Base-by-base conservation (phyloP, 2,113 vertebrate genomes). In the Blennius ocellaris region DNA sequence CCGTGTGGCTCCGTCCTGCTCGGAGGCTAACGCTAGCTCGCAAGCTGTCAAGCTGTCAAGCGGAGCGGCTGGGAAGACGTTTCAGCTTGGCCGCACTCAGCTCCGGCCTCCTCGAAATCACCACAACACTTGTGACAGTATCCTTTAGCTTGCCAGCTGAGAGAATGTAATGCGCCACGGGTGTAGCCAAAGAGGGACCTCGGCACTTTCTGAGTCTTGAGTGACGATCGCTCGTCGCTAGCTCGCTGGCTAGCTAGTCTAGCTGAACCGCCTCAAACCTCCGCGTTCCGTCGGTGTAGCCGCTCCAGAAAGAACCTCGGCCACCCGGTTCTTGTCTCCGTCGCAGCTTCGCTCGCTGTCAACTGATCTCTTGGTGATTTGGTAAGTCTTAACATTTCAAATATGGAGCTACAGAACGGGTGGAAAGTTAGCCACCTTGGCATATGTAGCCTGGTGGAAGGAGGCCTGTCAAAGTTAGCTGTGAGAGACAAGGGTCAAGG, bases 121-220 rank as follows among this genome's bases (percentile, higher is more conserved):
- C 60, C 63, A 56, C 43, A 78, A 70, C 79, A 71, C 17, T 59
- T 62, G 52, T 21, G n/a, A 68, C 75, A 76, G 57, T 21, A 77
- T 58, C 75, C 21, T 52, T 70, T 58, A 64, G 63, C 40, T 86
- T 60, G 77, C 73, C 80, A 87, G 62, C 79, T 87, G 87, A 85
- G 84, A 91, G 84, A 77, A 91, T 91, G 93, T 93, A 84, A 95
- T 92, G 90, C 81, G 83, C 82, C 81, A 86, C 82, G 81, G 88
- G 74, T 66, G 88, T 44, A 61, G 68, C 77, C 66, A 79, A 88
- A 89, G 82, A 88, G 93, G 89, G 90, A 91, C 80, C 73, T 84
- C 72, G 88, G 92, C 84, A 82, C 63, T 30, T 30, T 30, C 4
- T 81, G 85, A 89, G 52, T 74, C 58, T 64, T 75, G 64, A 80